phyloP scores from a whole-genome alignment of 2,888 invertebrate genomes.

The Zygothrica quintamaculata region DNA sequence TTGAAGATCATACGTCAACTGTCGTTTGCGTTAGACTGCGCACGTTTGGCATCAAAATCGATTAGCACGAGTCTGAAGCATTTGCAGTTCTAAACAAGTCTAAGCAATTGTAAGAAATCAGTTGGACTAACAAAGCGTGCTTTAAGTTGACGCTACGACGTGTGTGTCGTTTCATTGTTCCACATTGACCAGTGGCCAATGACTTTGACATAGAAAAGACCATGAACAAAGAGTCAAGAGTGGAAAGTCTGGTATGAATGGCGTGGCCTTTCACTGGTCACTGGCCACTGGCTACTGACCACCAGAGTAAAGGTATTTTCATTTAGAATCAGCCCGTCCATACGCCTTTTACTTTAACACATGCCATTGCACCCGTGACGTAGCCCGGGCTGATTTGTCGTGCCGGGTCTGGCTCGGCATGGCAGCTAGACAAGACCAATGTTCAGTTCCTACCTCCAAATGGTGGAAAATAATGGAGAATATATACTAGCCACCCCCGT shows the following conservation, averaged over 20 bases:
- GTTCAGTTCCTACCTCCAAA: not conserved
- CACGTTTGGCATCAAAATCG: slow-evolving; percentile 73
- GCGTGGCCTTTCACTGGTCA: slow-evolving; percentile 65
- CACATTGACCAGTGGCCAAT: slow-evolving; percentile 68
- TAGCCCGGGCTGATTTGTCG: too few relatives aligned
- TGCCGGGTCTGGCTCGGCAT: not conserved
- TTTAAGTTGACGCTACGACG: slow-evolving; percentile 30
- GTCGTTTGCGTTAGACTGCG: slow-evolving; percentile 19
- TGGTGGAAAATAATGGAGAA: not conserved
- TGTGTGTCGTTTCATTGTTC: slow-evolving; percentile 64
- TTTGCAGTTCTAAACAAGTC: slow-evolving; percentile 31
- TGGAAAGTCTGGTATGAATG: slow-evolving; percentile 32
- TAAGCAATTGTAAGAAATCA: slow-evolving; percentile 41
- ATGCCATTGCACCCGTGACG: slow-evolving; percentile 49
- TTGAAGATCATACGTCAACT: slow-evolving; percentile 21
- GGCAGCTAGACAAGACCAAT: slow-evolving; percentile 1
- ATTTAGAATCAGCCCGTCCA: slow-evolving; percentile 2
- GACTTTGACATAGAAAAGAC: slow-evolving; percentile 71
- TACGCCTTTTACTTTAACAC: slow-evolving; percentile 6
- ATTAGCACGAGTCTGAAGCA: slow-evolving; percentile 60
- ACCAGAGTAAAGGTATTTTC: slow-evolving; percentile 38
- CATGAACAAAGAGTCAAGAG: slow-evolving; percentile 15
- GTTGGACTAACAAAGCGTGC: slow-evolving; percentile 41
- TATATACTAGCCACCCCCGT: slow-evolving; percentile 23
- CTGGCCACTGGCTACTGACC: slow-evolving; percentile 14